Conservation (phyloP, 2,113 vertebrate genomes). For the Cyanocitta stelleri region DNA sequence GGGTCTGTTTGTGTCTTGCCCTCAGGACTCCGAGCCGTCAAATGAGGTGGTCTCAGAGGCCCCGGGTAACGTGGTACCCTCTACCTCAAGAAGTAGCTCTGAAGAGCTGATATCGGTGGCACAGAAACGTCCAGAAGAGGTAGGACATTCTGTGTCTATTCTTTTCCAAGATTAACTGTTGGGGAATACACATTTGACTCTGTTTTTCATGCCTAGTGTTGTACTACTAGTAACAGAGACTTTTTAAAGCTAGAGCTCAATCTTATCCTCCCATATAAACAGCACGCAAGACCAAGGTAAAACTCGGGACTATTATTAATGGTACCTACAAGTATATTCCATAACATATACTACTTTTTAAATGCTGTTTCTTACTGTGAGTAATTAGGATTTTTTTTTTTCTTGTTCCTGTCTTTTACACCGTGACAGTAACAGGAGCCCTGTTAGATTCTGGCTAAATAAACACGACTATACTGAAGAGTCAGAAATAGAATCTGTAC, state of each 20-base stretch:
- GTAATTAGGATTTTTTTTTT: not conserved
- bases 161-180: constrained; percentile 1
- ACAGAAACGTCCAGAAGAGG: constrained; percentile 69
- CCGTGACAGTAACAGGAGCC: not conserved
- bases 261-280: not conserved
- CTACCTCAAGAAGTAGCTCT: constrained; percentile 70
- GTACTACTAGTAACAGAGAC: not conserved
- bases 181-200: not conserved
- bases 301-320: not conserved
- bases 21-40: constrained; percentile 67
- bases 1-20: constrained; percentile 67
- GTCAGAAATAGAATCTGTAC: not conserved
- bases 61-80: constrained; percentile 61
- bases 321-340: not conserved
- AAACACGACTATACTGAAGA: not conserved
- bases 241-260: not conserved
- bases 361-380: not conserved
- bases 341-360: not conserved
- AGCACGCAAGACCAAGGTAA: not conserved
- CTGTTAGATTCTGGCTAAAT: not conserved
- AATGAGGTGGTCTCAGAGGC: constrained; percentile 69
- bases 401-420: not conserved
- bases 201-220: constrained; percentile 9
- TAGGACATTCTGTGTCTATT: constrained; percentile 63
- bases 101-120: constrained; percentile 63